phyloP scores from a whole-genome alignment of 2,113 vertebrate species.

The Sterna hirundo region DNA sequence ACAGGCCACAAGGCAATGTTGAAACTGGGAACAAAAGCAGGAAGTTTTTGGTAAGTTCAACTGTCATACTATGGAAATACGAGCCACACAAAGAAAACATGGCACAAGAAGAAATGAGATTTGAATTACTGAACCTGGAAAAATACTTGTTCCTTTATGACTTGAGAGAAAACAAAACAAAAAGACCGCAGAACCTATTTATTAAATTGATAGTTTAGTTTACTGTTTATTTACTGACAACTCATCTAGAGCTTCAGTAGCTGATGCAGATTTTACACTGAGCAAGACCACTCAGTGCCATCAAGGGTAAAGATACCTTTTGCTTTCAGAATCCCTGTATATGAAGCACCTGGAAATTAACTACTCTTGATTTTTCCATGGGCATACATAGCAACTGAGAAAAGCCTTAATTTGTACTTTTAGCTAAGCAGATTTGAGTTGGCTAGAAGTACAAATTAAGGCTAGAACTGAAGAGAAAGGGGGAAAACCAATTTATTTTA shows the following conservation, averaged over 20 bases:
- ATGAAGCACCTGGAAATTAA: background rate
- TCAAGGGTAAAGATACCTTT: background rate
- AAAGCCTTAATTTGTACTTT: background rate
- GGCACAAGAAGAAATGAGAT: background rate
- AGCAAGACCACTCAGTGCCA: background rate
- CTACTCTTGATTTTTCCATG: background rate
- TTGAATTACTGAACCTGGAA: background rate
- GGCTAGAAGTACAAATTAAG: too few relatives aligned
- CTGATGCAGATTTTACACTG: background rate
- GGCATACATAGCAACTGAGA: background rate
- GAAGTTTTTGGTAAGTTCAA: background rate
- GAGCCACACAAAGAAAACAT: background rate
- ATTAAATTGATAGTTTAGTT: background rate
- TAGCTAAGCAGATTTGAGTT: background rate
- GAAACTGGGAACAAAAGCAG: constrained; percentile 78
- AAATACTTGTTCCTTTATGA: background rate
- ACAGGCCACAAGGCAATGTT: constrained; percentile 91
- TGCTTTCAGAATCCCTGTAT: background rate
- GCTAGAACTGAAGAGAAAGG: background rate
- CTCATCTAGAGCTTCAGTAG: background rate
- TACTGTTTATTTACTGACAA: background rate
- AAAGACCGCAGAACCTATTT: background rate
- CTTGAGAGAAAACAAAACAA: background rate
- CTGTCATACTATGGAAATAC: background rate
- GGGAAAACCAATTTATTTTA: background rate